Conservation (phyloP, 2,113 vertebrate genomes). For the Balaeniceps rex region DNA sequence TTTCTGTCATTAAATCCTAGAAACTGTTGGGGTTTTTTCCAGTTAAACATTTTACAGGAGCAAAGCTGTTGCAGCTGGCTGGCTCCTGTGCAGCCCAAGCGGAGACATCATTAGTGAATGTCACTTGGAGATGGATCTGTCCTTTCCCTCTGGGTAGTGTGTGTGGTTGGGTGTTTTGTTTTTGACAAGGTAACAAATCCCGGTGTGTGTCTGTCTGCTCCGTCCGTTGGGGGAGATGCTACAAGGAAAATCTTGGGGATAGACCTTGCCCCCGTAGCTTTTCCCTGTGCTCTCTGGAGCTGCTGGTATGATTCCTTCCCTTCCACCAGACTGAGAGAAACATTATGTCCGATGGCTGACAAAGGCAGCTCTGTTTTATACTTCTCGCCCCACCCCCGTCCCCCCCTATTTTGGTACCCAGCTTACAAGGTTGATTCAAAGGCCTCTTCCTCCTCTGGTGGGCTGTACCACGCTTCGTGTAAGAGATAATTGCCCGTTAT, state of each 20-base stretch:
- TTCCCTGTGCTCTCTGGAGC: slow-evolving; percentile 12
- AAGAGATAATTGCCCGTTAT: slow-evolving; percentile 8
- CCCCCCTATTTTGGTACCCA: neutral
- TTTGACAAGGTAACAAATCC: neutral
- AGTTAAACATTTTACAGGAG: neutral
- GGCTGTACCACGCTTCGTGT: neutral
- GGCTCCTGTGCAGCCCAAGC: neutral
- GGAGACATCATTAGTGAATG: neutral
- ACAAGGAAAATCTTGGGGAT: neutral
- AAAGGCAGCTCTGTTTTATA: slow-evolving; percentile 41
- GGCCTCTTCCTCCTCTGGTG: neutral
- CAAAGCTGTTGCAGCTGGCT: neutral
- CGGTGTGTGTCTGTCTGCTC: neutral
- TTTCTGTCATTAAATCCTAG: neutral
- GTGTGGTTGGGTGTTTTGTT: rapidly evolving
- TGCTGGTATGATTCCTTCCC: slow-evolving; percentile 33
- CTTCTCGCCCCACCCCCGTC: neutral
- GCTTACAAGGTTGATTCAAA: neutral
- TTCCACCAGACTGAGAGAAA: slow-evolving; percentile 23
- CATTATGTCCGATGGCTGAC: neutral
- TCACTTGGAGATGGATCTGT: neutral
- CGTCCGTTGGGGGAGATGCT: neutral
- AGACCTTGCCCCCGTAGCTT: slow-evolving; percentile 1
- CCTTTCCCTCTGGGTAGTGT: neutral
- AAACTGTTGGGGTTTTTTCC: neutral